A percentile compares a stretch with the other conserved stretches of the same genome.
These are phyloP conservation scores for Porites rus DNA, from an alignment of 92 coral and sea anemone species.

Conservation along the genomic window DNA sequence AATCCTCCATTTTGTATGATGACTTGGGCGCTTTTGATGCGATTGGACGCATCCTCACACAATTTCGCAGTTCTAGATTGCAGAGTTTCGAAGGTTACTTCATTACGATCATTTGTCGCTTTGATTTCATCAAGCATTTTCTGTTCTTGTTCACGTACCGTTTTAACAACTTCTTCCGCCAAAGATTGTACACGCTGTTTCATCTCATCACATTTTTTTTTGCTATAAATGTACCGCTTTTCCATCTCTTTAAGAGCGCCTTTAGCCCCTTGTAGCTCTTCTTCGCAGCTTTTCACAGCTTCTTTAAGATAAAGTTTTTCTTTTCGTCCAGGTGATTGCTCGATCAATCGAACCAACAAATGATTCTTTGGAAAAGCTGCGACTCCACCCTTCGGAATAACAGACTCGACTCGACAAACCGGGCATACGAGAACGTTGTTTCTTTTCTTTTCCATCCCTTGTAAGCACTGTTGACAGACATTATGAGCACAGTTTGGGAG, in stretches of 20 bases:
- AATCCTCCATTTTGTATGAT: slow-evolving; percentile 28
- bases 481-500: slow-evolving; percentile 72
- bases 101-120: slow-evolving; percentile 15
- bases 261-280: slow-evolving; percentile 20
- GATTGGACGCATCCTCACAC: slow-evolving; percentile 34
- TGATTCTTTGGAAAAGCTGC: slow-evolving; percentile 59
- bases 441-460: slow-evolving; percentile 34
- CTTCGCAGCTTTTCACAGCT: slow-evolving; percentile 35
- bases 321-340: slow-evolving; percentile 56
- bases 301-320: slow-evolving; percentile 43
- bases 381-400: slow-evolving; percentile 47
- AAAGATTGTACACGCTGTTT: slow-evolving; percentile 16
- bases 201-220: slow-evolving; percentile 25
- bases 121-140: slow-evolving; percentile 30
- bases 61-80: slow-evolving; percentile 17
- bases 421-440: slow-evolving; percentile 42
- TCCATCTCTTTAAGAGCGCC: slow-evolving; percentile 38
- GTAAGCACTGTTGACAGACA: slow-evolving; percentile 58
- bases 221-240: slow-evolving; percentile 16
- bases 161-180: slow-evolving; percentile 21
- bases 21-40: slow-evolving; percentile 32
- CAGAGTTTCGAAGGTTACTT: slow-evolving; percentile 21
- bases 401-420: slow-evolving; percentile 53
- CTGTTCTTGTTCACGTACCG: slow-evolving; percentile 37
- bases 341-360: slow-evolving; percentile 53